Base-by-base conservation (phyloP, 1,140 invertebrate species). In the Trichogramma pretiosum region DNA sequence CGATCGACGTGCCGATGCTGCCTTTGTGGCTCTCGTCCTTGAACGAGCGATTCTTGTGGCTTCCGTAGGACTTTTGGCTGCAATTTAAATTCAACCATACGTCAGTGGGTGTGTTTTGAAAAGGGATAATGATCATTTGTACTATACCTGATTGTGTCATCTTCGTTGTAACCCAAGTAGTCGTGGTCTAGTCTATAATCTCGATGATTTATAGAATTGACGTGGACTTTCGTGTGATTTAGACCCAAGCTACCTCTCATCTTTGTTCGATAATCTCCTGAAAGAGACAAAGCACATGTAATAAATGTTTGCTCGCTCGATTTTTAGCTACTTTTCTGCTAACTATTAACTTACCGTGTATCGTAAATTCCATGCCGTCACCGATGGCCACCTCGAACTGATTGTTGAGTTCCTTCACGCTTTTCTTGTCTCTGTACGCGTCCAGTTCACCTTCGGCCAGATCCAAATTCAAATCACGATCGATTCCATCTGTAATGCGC, bases 1-100 rank as follows among this genome's bases (percentile, higher is more conserved):
- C 81, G 65, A 89, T 74, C 43, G 84, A 84, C n/a, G n/a, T n/a
- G 62, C 87, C 84, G 57, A 84, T 78, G 62, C 85, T 88, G 49
- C 85, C 85, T 74, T 90, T 89, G 65, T 91, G 87, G 70, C 87
- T 90, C 65, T 88, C 85, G 58, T 89, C 85, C 73, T 89, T 87
- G 63, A 85, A 87, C 42, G 84, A 83, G 55, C 86, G 80, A 67
- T 92, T 85, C 68, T 92, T 90, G 70, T 92, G 88, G 68, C 89
- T 92, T 50, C 89, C 89, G 61, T 91, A 91, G 33, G 90, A 93
- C 73, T 90, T 90, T 72, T 89, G 88, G 74, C 89, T 93, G 56
- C 54, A n/a, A n/a, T n/a, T n/a, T n/a, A n/a, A n/a, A n/a, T n/a
- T n/a, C n/a, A n/a, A n/a, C n/a, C n/a, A n/a, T n/a, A n/a, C n/a